Percentiles rank a stretch among this genome's conserved stretches.
Evolutionary conservation across 2,888 invertebrate species (phyloP).

Genomic region (Mesochorus sp.): DNA sequence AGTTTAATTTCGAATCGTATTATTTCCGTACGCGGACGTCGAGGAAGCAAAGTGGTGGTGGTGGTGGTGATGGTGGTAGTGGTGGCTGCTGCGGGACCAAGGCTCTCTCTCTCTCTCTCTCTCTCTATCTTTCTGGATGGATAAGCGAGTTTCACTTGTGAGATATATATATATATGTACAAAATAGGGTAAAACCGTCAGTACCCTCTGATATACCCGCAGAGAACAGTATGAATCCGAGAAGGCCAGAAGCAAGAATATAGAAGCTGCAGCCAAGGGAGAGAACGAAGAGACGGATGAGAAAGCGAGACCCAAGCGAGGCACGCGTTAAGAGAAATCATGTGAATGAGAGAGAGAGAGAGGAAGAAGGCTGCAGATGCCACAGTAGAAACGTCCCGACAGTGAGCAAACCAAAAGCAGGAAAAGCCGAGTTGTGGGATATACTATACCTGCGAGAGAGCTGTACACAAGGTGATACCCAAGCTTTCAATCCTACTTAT

Average conservation of each 20-base stretch:
- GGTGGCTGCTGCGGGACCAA: conserved; percentile 23
- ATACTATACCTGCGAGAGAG: no score
- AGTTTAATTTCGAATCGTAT: conserved; percentile 80
- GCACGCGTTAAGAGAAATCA: neutral
- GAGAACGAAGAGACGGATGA: conserved; percentile 45
- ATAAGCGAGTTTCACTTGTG: conserved; percentile 36
- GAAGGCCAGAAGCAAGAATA: conserved; percentile 51
- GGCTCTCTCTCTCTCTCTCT: no score
- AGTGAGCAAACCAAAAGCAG: conserved; percentile 19
- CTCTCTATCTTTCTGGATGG: no score
- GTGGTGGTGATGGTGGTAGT: conserved; percentile 10
- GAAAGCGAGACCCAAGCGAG: conserved; percentile 37
- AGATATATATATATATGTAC: neutral
- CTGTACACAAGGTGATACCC: conserved; percentile 2
- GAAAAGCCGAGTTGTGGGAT: conserved; percentile 23
- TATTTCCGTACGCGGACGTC: conserved; percentile 72
- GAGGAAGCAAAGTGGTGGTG: conserved; percentile 44
- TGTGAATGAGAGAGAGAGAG: neutral
- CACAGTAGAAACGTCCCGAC: conserved; percentile 17
- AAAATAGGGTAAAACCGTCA: conserved; percentile 14
- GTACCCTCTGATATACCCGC: conserved; percentile 41
- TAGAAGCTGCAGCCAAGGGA: conserved; percentile 48
- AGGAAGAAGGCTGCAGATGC: neutral
- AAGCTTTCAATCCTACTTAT: neutral
- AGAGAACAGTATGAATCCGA: conserved; percentile 35